Evolutionary conservation across 1,140 invertebrate genomes (phyloP), one percentile per base, ranked within the genome.

Genomic region (Drosophila yakuba): DNA sequence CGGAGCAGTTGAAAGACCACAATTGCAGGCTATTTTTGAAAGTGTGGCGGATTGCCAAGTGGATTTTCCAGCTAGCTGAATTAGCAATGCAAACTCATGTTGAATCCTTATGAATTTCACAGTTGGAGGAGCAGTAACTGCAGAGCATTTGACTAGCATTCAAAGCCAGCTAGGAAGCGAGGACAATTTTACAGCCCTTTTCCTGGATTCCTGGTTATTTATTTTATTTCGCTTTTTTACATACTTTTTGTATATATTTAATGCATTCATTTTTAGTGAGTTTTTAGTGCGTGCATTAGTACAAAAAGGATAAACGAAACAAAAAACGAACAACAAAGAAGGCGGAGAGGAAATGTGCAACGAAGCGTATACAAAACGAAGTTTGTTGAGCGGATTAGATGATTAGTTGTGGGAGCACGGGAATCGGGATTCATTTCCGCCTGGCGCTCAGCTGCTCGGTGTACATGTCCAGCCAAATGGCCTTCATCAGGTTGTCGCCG

Each of bases 381-480:
- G 45, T 75, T 74, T 36, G 35, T 74, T 58, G 28, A 59, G 47
- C 47, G 62, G 59, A 73, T 80, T 74, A 57, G 76, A 71, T 52
- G 60, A 67, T 81, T 66, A 68, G 50, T 78, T 78, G 52, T 45
- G 73, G 45, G 59, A 52, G 71, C 58, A 60, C 52, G 44, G 57
- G 58, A 51, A 41, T 36, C 15, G 54, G 32, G 43, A 7, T 47
- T 91, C 67, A 91, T 78, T 91, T 90, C 82, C 86, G 82, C 20
- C 80, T 73, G 35, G 80, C 88, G 71, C 83, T 91, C 82, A 91
- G 80, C 88, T 90, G 88, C 45, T 91, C 92, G 56, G 91, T 86
- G 81, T 92, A 92, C 79, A 92, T 92, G 79, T 92, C 91, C 90
- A 92, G 85, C 92, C 92, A 92, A 91, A 92, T 91, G 81, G 91